Evolutionary conservation across 2,888 invertebrate genomes (phyloP).

Genomic region (Sphaeridia pumilis): DNA sequence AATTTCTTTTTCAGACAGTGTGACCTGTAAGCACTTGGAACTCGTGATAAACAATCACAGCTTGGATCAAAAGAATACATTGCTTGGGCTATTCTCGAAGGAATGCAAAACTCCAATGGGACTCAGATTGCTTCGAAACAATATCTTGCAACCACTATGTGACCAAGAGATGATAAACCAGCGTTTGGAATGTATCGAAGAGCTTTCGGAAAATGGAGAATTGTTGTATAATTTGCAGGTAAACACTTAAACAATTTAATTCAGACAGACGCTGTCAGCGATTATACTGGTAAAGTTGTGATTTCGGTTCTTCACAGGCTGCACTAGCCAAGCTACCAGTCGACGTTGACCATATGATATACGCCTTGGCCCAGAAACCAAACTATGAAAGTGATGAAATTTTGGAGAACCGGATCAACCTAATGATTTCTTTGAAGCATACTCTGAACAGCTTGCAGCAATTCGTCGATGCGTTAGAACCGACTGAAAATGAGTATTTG

Average conservation of each 20-base stretch:
- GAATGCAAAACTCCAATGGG: constrained; percentile 62
- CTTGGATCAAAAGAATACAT: constrained; percentile 42
- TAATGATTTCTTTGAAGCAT: constrained; percentile 62
- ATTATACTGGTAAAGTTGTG: not conserved
- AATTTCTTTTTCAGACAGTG: constrained; percentile 51
- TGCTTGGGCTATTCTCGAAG: constrained; percentile 54
- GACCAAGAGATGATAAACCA: constrained; percentile 53
- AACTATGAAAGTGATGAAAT: constrained; percentile 43
- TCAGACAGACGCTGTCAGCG: not conserved
- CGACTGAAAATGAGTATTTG: constrained; percentile 47
- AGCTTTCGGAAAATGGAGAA: constrained; percentile 57
- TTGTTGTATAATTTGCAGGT: constrained; percentile 55
- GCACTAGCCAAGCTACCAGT: constrained; percentile 52
- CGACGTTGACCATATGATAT: constrained; percentile 67
- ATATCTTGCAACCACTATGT: constrained; percentile 67
- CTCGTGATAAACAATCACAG: constrained; percentile 40
- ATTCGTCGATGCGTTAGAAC: constrained; percentile 48
- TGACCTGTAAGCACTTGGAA: constrained; percentile 67
- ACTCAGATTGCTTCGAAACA: constrained; percentile 61
- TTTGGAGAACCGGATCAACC: constrained; percentile 66
- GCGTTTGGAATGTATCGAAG: constrained; percentile 62
- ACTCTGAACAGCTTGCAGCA: constrained; percentile 59
- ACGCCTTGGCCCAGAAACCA: constrained; percentile 47
- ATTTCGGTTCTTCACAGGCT: constrained; percentile 42
- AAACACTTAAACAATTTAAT: constrained; percentile 3